Conservation (phyloP, 2,797 vertebrate species). For the Enteromius fasciolatus region DNA sequence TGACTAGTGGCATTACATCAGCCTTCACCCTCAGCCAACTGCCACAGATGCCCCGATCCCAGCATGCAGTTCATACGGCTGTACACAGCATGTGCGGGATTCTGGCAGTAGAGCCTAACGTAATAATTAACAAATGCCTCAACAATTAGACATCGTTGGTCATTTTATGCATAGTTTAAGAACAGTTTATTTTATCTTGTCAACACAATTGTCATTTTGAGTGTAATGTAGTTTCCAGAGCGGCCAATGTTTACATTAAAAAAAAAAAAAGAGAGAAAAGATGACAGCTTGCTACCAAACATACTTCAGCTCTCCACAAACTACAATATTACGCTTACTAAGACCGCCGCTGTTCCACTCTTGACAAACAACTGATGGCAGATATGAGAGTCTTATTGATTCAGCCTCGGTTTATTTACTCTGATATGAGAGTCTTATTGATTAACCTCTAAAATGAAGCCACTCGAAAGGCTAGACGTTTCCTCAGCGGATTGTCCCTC, state of each 20-base stretch:
- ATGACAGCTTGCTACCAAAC: slow-evolving; percentile 34
- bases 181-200: slow-evolving; percentile 17
- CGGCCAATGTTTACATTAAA: neutral
- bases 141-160: slow-evolving; percentile 8
- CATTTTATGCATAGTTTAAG: neutral
- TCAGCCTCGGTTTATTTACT: slow-evolving; percentile 39
- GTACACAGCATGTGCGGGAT: slow-evolving; percentile 40
- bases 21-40: slow-evolving; percentile 33
- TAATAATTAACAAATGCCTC: slow-evolving; percentile 34
- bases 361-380: slow-evolving; percentile 44
- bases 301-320: slow-evolving; percentile 27
- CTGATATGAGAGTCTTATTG: slow-evolving; percentile 42
- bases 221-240: neutral
- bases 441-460: slow-evolving; percentile 46
- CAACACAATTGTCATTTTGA: slow-evolving; percentile 14
- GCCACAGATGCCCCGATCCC: slow-evolving; percentile 52
- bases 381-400: slow-evolving; percentile 48
- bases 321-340: slow-evolving; percentile 31
- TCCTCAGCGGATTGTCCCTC: slow-evolving; percentile 31
- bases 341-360: slow-evolving; percentile 30
- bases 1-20: slow-evolving; percentile 48
- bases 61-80: slow-evolving; percentile 50
- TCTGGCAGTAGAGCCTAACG: slow-evolving; percentile 37
- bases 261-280: neutral
- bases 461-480: slow-evolving; percentile 40